Evolutionary conservation across 2,797 vertebrate genomes (phyloP).

Genomic region (Danionella dracula): DNA sequence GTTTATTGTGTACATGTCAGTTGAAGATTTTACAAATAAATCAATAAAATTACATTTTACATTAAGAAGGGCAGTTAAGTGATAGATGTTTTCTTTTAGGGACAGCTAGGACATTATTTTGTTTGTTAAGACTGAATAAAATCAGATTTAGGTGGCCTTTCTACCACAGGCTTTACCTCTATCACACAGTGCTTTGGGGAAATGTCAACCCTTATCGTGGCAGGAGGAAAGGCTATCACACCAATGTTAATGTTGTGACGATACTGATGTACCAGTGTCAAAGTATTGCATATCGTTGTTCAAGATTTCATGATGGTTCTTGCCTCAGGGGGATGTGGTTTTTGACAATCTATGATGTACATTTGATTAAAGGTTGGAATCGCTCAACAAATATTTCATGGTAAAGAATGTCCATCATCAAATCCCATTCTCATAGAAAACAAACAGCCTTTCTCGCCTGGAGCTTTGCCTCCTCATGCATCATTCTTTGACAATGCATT

Average conservation of each 20-base stretch:
- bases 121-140: no score
- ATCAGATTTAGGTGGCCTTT: background rate
- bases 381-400: background rate
- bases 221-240: background rate
- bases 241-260: background rate
- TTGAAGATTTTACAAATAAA: no score
- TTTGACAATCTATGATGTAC: background rate
- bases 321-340: background rate
- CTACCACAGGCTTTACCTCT: background rate
- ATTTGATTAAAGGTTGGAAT: background rate
- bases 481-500: background rate
- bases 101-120: no score
- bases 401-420: background rate
- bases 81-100: no score
- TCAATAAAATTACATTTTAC: no score
- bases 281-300: background rate
- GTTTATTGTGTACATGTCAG: no score
- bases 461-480: background rate
- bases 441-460: background rate
- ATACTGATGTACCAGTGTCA: background rate
- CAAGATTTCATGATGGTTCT: background rate
- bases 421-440: background rate
- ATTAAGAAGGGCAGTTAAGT: no score
- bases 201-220: conserved; percentile 7
- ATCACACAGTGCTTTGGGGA: background rate